These are phyloP conservation scores for Globodera rostochiensis DNA, from an alignment of 1,140 invertebrate species.

Conservation along the genomic window DNA sequence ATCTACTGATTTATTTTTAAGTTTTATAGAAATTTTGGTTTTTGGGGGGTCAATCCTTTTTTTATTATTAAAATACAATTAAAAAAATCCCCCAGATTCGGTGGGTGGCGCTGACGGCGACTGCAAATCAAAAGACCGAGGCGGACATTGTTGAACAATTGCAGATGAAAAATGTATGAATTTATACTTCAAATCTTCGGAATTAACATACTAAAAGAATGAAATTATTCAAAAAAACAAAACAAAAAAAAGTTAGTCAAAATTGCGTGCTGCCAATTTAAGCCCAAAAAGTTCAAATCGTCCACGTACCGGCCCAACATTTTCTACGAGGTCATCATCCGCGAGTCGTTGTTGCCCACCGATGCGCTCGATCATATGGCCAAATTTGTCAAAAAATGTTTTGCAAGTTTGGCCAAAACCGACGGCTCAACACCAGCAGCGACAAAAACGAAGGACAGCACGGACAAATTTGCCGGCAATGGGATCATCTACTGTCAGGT, in stretches of 20 bases:
- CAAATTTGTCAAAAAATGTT: slow-evolving; percentile 29
- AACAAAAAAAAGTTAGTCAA: no score
- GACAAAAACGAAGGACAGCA: background rate
- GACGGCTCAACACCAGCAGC: slow-evolving; percentile 12
- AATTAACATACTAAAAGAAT: no score
- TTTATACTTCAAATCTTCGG: background rate
- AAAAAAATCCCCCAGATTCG: slow-evolving; percentile 69
- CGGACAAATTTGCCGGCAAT: slow-evolving; percentile 11
- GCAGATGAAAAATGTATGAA: slow-evolving; percentile 66
- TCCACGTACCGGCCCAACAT: slow-evolving; percentile 75
- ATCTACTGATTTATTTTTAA: background rate
- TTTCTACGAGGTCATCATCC: slow-evolving; percentile 76
- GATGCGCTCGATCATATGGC: slow-evolving; percentile 26
- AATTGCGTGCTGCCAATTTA: slow-evolving; percentile 37
- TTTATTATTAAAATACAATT: background rate
- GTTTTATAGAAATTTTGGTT: background rate
- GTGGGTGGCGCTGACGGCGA: slow-evolving; percentile 91
- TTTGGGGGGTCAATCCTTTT: background rate
- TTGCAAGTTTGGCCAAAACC: slow-evolving; percentile 27
- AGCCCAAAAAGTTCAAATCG: slow-evolving; percentile 71
- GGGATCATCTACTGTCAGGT: slow-evolving; percentile 42
- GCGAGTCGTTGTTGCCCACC: slow-evolving; percentile 31
- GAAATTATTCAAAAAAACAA: no score
- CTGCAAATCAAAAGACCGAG: slow-evolving; percentile 73
- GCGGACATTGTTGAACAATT: slow-evolving; percentile 72